Base-by-base conservation (phyloP, 2,113 vertebrate species). In the Lathamus discolor region DNA sequence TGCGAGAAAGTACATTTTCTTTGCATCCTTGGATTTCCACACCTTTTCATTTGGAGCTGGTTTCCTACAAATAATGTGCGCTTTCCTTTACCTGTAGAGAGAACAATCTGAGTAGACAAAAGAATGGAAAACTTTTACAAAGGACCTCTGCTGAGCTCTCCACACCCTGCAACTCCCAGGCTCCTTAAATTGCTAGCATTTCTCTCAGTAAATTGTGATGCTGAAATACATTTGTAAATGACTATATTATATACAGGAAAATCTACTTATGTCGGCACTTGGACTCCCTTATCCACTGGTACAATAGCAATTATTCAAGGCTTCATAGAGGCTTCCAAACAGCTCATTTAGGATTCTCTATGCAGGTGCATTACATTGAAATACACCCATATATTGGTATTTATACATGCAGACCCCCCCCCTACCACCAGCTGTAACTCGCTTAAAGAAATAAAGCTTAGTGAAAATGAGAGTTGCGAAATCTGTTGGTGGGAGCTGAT, bases 181-280 rank as follows among this genome's bases (percentile, higher is more conserved):
- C 82, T 94, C n/a, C 93, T 94, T 87, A 94, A 96, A 98, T 96
- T 96, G 84, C 51, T 94, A 55, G 89, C 51, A 79, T 92, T 96
- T 97, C 67, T 83, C 79, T 94, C 67, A 52, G 81, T 70, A 97
- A 98, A 97, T 96, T 96, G 96, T 57, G 68, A 83, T 93, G 78
- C 88, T 93, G 93, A 88, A 90, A 96, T 59, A 84, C 72, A 91
- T 94, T 96, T 82, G 76, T 92, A 88, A 96, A 96, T 94, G 52
- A 92, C 86, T 93, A 2, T 95, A 83, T 95, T 91, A 88, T 59
- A 67, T 94, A 88, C 66, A 94, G 81, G 62, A 94, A 97, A 90
- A 55, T 44, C 22, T 72, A 37, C 91, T 95, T 88, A 48, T 69
- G n/a, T 76, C 51, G 37, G 72, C 54, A 17, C 43, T 74, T 83